phyloP scores from a whole-genome alignment of 2,113 vertebrate species.

The Stictonetta naevosa region DNA sequence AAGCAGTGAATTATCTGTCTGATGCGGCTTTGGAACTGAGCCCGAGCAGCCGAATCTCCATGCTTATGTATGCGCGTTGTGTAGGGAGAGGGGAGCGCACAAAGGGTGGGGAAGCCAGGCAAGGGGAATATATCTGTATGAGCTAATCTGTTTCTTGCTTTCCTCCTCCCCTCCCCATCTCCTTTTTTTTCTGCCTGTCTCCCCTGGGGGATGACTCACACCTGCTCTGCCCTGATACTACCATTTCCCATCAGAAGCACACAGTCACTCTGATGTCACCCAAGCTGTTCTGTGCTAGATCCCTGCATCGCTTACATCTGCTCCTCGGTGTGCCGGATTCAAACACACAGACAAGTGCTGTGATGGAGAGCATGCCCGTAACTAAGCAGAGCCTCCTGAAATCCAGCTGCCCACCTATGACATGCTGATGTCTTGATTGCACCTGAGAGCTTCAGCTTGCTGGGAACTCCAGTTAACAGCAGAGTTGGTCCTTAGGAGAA shows the following conservation, averaged over 20 bases:
- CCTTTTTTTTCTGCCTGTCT: conserved; percentile 36
- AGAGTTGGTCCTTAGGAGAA: not conserved
- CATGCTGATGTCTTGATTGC: conserved; percentile 13
- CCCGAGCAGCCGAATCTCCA: not conserved
- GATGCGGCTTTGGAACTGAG: conserved; percentile 34
- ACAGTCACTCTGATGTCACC: conserved; percentile 77
- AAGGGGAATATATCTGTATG: conserved; percentile 41
- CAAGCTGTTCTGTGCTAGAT: conserved; percentile 77
- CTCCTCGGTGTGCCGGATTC: conserved; percentile 54
- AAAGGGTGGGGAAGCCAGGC: conserved; percentile 8
- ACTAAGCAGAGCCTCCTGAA: conserved; percentile 6
- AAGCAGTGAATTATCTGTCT: conserved; percentile 22
- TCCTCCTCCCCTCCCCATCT: conserved; percentile 39
- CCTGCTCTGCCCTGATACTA: conserved; percentile 75
- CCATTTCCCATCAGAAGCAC: conserved; percentile 74
- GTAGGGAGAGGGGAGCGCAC: not conserved
- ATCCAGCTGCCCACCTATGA: conserved; percentile 42
- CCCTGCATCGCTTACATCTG: conserved; percentile 72
- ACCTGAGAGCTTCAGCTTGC: conserved; percentile 37
- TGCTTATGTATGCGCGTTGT: not conserved
- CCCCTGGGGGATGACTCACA: conserved; percentile 80
- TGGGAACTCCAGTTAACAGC: not conserved
- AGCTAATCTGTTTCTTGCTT: conserved; percentile 70
- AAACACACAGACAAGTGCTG: conserved; percentile 16
- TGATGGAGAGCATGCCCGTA: conserved; percentile 26